These are phyloP conservation scores for Agapetus fuscipes DNA, from an alignment of 2,888 invertebrate species.

Conservation along the genomic window DNA sequence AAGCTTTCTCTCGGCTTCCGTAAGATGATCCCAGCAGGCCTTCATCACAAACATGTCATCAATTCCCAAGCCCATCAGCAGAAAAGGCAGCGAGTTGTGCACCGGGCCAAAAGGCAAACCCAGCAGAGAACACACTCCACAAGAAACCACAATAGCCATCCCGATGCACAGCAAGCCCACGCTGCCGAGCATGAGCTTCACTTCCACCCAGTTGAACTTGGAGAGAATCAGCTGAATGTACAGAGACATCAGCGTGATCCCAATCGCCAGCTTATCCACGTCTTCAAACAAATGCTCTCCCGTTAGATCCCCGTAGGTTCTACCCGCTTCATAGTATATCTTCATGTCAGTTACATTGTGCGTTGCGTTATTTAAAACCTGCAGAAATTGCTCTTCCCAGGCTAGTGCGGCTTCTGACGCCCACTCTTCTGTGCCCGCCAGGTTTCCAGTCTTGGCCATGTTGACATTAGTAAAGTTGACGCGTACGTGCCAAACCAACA, in stretches of 20 bases:
- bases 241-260: slow-evolving; percentile 60
- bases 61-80: slow-evolving; percentile 70
- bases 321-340: slow-evolving; percentile 49
- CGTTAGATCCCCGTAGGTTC: slow-evolving; percentile 71
- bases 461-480: slow-evolving; percentile 60
- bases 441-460: slow-evolving; percentile 56
- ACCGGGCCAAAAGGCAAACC: slow-evolving; percentile 71
- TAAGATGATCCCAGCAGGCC: slow-evolving; percentile 63
- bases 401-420: slow-evolving; percentile 48
- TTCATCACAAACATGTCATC: slow-evolving; percentile 83
- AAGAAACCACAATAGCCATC: slow-evolving; percentile 61
- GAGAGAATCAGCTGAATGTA: slow-evolving; percentile 53
- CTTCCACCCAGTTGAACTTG: slow-evolving; percentile 18
- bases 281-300: slow-evolving; percentile 62
- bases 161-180: slow-evolving; percentile 63
- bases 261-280: slow-evolving; percentile 55
- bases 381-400: slow-evolving; percentile 53
- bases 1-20: slow-evolving; percentile 40
- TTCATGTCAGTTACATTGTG: slow-evolving; percentile 32
- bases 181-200: slow-evolving; percentile 24
- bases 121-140: slow-evolving; percentile 61
- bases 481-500: slow-evolving; percentile 53
- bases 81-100: slow-evolving; percentile 71
- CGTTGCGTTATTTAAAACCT: slow-evolving; percentile 33
- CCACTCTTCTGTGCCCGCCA: slow-evolving; percentile 68